Evolutionary conservation across 2,113 vertebrate species (phyloP).

Genomic region (Catagonus wagneri): DNA sequence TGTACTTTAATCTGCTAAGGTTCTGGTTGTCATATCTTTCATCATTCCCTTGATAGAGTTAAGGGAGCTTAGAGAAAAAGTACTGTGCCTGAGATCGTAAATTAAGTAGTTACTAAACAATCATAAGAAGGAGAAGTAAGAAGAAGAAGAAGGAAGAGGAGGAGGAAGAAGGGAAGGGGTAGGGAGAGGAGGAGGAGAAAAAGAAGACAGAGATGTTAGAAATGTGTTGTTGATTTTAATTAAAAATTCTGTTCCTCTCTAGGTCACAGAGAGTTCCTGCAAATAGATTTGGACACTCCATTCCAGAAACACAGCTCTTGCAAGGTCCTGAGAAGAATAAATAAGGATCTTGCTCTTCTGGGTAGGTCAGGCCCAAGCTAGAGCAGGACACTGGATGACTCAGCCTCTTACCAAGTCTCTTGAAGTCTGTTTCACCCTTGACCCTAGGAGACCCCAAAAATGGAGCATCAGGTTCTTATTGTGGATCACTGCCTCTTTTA

Average conservation of each 20-base stretch:
- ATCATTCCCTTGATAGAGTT: background rate
- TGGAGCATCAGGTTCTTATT: background rate
- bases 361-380: accelerated
- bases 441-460: background rate
- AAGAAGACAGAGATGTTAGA: background rate
- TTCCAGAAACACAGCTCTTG: background rate
- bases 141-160: no score
- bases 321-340: background rate
- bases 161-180: accelerated
- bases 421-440: background rate
- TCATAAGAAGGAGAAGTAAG: background rate
- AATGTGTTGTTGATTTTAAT: background rate
- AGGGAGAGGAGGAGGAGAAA: background rate
- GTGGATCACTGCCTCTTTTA: background rate
- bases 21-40: background rate
- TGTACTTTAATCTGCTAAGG: background rate
- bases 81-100: background rate
- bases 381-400: accelerated
- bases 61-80: background rate
- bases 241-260: background rate
- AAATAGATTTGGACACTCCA: accelerated
- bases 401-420: accelerated
- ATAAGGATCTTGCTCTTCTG: background rate
- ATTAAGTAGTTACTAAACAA: background rate
- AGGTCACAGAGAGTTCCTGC: background rate